Evolutionary conservation across 2,113 vertebrate species (phyloP), one percentile per base, ranked within the genome.

Genomic region (Seriola dumerili): DNA sequence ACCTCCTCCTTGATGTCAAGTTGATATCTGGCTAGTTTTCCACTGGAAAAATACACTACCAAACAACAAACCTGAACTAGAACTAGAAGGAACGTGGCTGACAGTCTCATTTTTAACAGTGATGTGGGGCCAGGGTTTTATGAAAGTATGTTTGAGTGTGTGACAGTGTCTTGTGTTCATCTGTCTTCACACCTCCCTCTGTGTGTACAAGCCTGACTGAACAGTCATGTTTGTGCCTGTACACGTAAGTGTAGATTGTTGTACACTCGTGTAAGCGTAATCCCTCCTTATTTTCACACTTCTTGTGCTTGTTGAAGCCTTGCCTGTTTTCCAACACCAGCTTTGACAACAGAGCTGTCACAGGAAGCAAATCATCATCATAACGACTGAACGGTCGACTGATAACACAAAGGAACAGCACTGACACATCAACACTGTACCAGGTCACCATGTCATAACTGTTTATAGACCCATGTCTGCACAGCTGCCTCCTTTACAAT

Each of bases 401-500:
- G 81, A 84, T 75, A 80, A 87, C 73, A 92, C 90, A 94, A 90
- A 90, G 58, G 72, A 78, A 61, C 42, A 75, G 69, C 54, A 85
- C 9, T 67, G 79, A 89, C 62, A 87, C 73, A 63, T 93, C 92
- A 94, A 85, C 93, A 81, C 85, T 73, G 80, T 78, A 85, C 19
- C 9, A 13, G 89, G 88, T 89, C 78, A 87, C 48, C 12, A 3
- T 89, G 86, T 85, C 91, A 84, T 78, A 85, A 80, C 79, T 89
- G 91, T 90, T 92, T 90, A 78, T 21, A 80, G 81, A 85, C 44
- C 77, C 74, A 9, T 14, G 81, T 61, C 86, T 85, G 87, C 87
- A 81, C 86, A 91, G 90, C 91, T 94, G 89, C 76, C 78, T 86
- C 48, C 80, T 89, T 78, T 89, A 74, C 29, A 61, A 5, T 65